These are phyloP conservation scores for Alloscopus bannaensis DNA, from an alignment of 2,888 invertebrate species.

Conservation along the genomic window DNA sequence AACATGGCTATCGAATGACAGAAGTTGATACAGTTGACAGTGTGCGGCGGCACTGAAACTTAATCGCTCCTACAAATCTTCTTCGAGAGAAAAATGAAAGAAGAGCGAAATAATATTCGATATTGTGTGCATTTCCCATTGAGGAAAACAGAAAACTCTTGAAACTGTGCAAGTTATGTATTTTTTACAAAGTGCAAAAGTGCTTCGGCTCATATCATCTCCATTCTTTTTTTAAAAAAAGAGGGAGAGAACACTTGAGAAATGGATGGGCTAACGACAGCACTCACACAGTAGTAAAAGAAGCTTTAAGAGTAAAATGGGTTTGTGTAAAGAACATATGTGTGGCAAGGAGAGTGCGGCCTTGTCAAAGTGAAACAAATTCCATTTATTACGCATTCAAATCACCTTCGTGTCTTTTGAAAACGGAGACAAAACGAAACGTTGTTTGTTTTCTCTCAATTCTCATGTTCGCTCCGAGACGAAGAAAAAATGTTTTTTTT, in stretches of 20 bases:
- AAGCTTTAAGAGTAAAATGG: slow-evolving; percentile 26
- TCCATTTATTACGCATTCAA: slow-evolving; percentile 61
- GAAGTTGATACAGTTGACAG: slow-evolving; percentile 64
- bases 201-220: slow-evolving; percentile 54
- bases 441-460: slow-evolving; percentile 23
- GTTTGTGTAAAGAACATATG: slow-evolving; percentile 46
- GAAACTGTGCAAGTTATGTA: background rate
- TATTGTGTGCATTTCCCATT: too few species aligned
- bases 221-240: slow-evolving; percentile 11
- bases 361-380: slow-evolving; percentile 64
- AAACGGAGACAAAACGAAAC: background rate
- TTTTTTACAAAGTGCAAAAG: slow-evolving; percentile 48
- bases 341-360: slow-evolving; percentile 55
- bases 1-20: slow-evolving; percentile 63
- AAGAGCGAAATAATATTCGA: too few species aligned
- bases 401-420: slow-evolving; percentile 10
- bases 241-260: slow-evolving; percentile 25
- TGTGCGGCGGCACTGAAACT: slow-evolving; percentile 61
- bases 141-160: background rate
- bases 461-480: slow-evolving; percentile 1
- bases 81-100: too few species aligned
- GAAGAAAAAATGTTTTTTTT: slow-evolving; percentile 9
- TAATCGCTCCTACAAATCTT: slow-evolving; percentile 64
- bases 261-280: slow-evolving; percentile 60
- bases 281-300: slow-evolving; percentile 30